Conservation (phyloP, 2,888 invertebrate species). For the Sinotaia quadrata region DNA sequence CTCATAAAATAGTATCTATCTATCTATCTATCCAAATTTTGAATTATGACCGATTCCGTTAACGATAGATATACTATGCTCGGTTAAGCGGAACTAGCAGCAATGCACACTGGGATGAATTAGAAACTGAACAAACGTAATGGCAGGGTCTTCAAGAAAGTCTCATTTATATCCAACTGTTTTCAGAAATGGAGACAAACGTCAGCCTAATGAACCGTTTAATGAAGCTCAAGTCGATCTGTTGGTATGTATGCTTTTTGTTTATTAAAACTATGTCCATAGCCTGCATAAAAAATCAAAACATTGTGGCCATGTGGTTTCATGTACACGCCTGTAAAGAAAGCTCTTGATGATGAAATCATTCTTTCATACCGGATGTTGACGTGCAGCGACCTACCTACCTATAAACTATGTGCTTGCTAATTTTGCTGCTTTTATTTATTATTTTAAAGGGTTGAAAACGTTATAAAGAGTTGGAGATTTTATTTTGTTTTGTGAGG, state of each 20-base stretch:
- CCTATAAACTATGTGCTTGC: too few relatives aligned
- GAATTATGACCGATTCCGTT: too few relatives aligned
- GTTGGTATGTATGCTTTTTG: slow-evolving; percentile 41
- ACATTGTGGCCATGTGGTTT: slow-evolving; percentile 12
- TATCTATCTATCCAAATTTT: too few relatives aligned
- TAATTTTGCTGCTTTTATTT: too few relatives aligned
- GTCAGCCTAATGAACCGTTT: slow-evolving; percentile 32
- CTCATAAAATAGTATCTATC: too few relatives aligned
- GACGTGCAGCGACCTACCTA: too few relatives aligned
- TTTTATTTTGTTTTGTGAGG: too few relatives aligned
- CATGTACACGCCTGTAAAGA: not conserved
- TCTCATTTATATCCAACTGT: slow-evolving; percentile 27
- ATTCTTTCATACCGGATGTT: not conserved
- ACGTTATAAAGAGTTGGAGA: too few relatives aligned
- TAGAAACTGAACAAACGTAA: not conserved
- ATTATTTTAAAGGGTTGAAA: too few relatives aligned
- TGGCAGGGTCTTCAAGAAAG: slow-evolving; percentile 14
- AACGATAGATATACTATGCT: too few relatives aligned
- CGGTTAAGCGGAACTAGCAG: not conserved
- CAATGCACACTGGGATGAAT: not conserved
- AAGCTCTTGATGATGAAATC: slow-evolving; percentile 7
- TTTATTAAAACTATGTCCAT: not conserved
- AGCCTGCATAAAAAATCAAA: not conserved
- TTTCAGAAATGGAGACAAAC: slow-evolving; percentile 17
- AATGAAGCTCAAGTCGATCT: slow-evolving; percentile 53